These are phyloP conservation scores for Mesitornis unicolor DNA, from an alignment of 2,113 vertebrate genomes.

Conservation along the genomic window DNA sequence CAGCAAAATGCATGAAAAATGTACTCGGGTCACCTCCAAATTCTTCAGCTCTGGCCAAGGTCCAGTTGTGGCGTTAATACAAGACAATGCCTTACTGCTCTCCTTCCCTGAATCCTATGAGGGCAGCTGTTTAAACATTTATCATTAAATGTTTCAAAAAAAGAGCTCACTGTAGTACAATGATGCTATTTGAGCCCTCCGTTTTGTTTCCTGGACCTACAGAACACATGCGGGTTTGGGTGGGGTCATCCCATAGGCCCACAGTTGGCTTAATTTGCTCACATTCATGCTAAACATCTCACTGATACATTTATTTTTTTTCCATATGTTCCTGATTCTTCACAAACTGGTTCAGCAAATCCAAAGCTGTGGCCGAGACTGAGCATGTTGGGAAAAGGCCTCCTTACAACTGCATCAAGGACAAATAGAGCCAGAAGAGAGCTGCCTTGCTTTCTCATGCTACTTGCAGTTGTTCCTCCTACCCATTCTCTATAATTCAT, in stretches of 20 bases:
- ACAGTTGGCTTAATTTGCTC: neutral
- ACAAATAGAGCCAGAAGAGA: neutral
- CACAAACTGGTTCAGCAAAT: neutral
- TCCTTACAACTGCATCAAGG: neutral
- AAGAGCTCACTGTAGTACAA: slow-evolving; percentile 48
- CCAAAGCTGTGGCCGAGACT: neutral
- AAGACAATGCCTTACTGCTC: slow-evolving; percentile 23
- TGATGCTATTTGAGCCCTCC: slow-evolving; percentile 52
- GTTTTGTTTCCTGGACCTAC: slow-evolving; percentile 36
- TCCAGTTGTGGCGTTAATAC: slow-evolving; percentile 50
- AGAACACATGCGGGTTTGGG: neutral
- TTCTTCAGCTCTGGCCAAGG: slow-evolving; percentile 62
- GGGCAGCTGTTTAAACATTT: slow-evolving; percentile 75
- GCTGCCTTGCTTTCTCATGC: neutral
- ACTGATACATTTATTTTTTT: neutral
- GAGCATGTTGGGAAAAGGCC: neutral
- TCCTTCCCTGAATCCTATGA: slow-evolving; percentile 39
- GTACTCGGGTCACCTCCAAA: slow-evolving; percentile 58
- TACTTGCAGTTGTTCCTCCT: neutral
- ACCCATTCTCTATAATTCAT: neutral
- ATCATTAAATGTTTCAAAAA: slow-evolving; percentile 66
- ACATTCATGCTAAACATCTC: neutral
- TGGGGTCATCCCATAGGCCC: neutral
- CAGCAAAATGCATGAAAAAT: slow-evolving; percentile 67
- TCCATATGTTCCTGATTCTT: neutral